These are phyloP conservation scores for Eidolon helvum DNA, from an alignment of 2,113 vertebrate species.

Conservation along the genomic window DNA sequence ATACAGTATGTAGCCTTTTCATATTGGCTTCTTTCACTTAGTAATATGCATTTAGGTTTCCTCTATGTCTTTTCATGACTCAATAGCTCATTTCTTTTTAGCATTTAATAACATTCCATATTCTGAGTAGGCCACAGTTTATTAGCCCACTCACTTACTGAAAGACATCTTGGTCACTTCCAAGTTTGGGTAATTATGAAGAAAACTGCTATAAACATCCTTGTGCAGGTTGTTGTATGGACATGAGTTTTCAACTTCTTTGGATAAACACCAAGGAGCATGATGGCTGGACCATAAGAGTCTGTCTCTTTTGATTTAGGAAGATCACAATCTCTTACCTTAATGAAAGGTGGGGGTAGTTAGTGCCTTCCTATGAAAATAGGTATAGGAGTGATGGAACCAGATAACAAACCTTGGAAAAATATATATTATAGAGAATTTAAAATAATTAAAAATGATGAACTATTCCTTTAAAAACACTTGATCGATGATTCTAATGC, in stretches of 20 bases:
- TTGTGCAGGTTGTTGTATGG: not conserved
- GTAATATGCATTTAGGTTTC: not conserved
- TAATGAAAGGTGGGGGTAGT: not conserved
- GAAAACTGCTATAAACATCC: not conserved
- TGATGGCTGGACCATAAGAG: not conserved
- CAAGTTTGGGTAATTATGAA: not conserved
- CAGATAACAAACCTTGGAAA: not conserved
- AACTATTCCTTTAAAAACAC: not conserved
- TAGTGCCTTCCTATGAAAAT: not conserved
- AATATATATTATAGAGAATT: not conserved
- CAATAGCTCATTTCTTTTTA: not conserved
- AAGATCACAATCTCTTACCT: not conserved
- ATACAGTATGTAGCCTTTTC: not conserved
- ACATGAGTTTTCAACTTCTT: not conserved
- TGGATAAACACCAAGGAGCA: not conserved
- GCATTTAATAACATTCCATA: not conserved
- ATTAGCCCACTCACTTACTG: not conserved
- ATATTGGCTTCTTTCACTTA: not conserved
- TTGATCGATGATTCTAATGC: not conserved
- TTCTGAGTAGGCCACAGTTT: not conserved
- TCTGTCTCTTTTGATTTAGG: not conserved
- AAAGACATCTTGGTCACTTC: not conserved
- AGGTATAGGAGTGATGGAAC: not conserved
- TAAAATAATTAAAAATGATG: not conserved
- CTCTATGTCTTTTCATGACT: not conserved